A percentile compares a stretch with the other conserved stretches of the same genome.
phyloP scores from a whole-genome alignment of 2,888 invertebrate genomes.

The Drosophila setosimentum region DNA sequence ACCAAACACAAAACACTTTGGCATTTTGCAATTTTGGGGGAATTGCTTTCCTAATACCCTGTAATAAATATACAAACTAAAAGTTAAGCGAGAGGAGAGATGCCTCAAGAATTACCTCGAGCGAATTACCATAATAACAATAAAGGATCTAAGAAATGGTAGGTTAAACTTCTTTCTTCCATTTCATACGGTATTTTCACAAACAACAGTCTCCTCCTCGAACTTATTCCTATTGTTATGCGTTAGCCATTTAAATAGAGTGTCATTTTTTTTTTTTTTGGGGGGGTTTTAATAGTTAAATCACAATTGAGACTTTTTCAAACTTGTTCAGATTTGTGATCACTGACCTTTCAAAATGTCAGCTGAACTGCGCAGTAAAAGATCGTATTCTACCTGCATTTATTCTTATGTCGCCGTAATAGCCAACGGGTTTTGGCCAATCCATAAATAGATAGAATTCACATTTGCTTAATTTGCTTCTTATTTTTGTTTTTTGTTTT shows the following conservation, averaged over 20 bases:
- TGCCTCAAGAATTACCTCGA: neutral
- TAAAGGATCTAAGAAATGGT: neutral
- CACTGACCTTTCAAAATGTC: conserved; percentile 41
- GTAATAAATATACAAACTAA: neutral
- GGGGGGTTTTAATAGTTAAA: conserved; percentile 19
- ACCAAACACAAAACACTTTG: conserved; percentile 22
- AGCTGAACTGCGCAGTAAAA: conserved; percentile 43
- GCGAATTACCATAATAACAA: neutral
- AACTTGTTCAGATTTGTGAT: conserved; percentile 39
- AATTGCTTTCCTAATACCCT: conserved; percentile 39
- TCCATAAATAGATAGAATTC: neutral
- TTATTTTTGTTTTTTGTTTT: neutral
- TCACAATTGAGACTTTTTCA: conserved; percentile 24
- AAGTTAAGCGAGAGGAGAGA: neutral
- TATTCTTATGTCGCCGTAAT: neutral
- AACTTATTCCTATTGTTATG: conserved; percentile 3
- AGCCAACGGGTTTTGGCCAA: conserved; percentile 18
- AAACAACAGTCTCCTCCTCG: neutral
- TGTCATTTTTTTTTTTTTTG: neutral
- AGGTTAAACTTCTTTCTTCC: neutral
- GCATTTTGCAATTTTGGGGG: conserved; percentile 19
- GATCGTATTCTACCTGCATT: conserved; percentile 10
- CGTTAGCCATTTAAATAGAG: conserved; percentile 15
- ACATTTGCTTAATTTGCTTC: conserved; percentile 4
- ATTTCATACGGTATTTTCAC: neutral